These are phyloP conservation scores for Ichneumoninae sp. DNA, from an alignment of 2,888 invertebrate species.

Conservation along the genomic window DNA sequence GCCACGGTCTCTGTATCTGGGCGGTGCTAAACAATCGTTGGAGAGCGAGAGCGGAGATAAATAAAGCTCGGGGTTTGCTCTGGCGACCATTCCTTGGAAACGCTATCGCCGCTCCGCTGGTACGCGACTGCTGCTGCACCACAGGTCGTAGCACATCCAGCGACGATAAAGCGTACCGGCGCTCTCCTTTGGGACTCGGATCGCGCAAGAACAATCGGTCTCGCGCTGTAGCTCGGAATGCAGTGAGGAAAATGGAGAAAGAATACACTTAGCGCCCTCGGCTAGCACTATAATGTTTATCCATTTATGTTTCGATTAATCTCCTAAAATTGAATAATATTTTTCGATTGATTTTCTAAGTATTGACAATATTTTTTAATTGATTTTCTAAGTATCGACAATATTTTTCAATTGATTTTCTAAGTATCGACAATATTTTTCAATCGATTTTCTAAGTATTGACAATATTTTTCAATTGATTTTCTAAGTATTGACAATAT, in stretches of 20 bases:
- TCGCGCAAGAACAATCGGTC: slow-evolving; percentile 48
- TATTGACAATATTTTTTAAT: too few species aligned
- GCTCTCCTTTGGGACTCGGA: slow-evolving; percentile 32
- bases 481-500: background rate
- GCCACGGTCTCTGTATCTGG: slow-evolving; percentile 55
- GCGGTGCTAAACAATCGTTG: slow-evolving; percentile 49
- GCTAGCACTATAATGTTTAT: slow-evolving; percentile 28
- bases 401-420: too few species aligned
- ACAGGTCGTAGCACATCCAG: slow-evolving; percentile 22
- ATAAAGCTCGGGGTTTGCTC: slow-evolving; percentile 46
- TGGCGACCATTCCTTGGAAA: slow-evolving; percentile 21
- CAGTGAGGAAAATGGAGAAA: slow-evolving; percentile 49
- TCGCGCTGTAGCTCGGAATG: slow-evolving; percentile 30
- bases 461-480: too few species aligned
- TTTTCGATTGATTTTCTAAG: too few species aligned
- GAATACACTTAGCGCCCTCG: slow-evolving; percentile 43
- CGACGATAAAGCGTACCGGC: slow-evolving; percentile 36
- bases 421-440: too few species aligned
- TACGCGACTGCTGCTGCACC: slow-evolving; percentile 17
- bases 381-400: too few species aligned
- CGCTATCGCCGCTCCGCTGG: slow-evolving; percentile 40
- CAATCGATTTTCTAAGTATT: too few species aligned
- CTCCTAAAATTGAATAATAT: background rate
- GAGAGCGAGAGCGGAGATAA: slow-evolving; percentile 56
- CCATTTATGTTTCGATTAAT: background rate